These are phyloP conservation scores for Toxotes chatareus DNA, from an alignment of 2,113 vertebrate species.

Conservation along the genomic window DNA sequence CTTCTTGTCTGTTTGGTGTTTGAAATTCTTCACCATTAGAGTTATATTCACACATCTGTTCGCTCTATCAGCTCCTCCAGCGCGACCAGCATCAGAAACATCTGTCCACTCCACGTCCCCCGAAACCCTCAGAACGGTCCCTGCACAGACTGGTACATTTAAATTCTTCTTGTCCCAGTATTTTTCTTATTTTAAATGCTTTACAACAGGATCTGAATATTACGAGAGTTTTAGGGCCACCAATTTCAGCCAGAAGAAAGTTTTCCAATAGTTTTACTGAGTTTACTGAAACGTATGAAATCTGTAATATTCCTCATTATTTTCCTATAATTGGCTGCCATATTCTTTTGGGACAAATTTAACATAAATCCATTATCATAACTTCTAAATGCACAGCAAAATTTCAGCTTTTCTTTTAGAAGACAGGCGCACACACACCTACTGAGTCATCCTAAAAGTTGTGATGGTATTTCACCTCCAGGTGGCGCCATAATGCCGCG, in stretches of 20 bases:
- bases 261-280: too few relatives aligned
- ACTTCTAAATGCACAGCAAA: neutral
- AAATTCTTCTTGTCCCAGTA: neutral
- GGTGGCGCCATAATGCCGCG: slow-evolving; percentile 5
- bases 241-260: neutral
- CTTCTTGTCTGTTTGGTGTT: neutral
- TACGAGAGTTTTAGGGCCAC: neutral
- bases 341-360: neutral
- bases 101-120: neutral
- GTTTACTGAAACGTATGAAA: too few relatives aligned
- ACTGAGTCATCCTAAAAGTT: neutral
- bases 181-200: neutral
- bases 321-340: neutral
- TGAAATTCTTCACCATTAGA: neutral
- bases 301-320: too few relatives aligned
- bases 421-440: too few relatives aligned
- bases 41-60: neutral
- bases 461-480: neutral
- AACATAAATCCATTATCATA: too few relatives aligned
- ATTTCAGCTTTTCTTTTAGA: neutral
- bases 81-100: neutral
- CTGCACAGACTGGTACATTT: neutral
- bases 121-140: neutral
- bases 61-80: neutral
- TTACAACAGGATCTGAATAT: neutral